Evolutionary conservation across 2,888 invertebrate species (phyloP), one percentile per base, ranked within the genome.

Genomic region (Saturnia pavonia): DNA sequence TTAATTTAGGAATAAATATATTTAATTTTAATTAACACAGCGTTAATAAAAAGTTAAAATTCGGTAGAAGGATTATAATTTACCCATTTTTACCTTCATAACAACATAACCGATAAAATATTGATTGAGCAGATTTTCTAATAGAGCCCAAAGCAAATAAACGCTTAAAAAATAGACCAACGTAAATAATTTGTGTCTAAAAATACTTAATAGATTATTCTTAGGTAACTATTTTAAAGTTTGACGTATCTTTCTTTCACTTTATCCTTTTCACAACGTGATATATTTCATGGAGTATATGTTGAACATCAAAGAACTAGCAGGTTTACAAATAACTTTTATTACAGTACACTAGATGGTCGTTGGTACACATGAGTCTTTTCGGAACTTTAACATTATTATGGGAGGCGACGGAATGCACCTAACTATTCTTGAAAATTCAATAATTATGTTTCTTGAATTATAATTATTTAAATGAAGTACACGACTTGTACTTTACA

Each of bases 131-230:
- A 27, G 45, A 66, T 42, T 40, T 34, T 65, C 66, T 48, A 19
- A 22, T 48, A 12, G 45, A 19, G 22, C 48, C 70, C 66, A 70
- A 65, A 48, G 65, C 22, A 66, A 70, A 70, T 70, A 70, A 48
- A 70, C 63, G 27, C 25, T 66, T 48, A 40, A 48, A 54, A 68
- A 70, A 70, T 65, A 65, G 65, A 66, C 45, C 42, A 63, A 25
- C 66, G 34, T 66, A 45, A 63, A 45, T 65, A 42, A 70, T 48
- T 65, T 66, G 54, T 70, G 42, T 70, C 70, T 51, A 66, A 70
- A 70, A 70, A 70, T 70, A 66, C 34, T n/a, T 66, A 19, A 8
- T 19, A 65, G 34, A 70, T 40, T 70, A 70, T 48, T 70, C 48
- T 65, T 66, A 70, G 66, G 40, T 25, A 42, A 27, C 65, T 48